Base-by-base conservation (phyloP, 2,888 invertebrate genomes). In the Bombyx huttoni region DNA sequence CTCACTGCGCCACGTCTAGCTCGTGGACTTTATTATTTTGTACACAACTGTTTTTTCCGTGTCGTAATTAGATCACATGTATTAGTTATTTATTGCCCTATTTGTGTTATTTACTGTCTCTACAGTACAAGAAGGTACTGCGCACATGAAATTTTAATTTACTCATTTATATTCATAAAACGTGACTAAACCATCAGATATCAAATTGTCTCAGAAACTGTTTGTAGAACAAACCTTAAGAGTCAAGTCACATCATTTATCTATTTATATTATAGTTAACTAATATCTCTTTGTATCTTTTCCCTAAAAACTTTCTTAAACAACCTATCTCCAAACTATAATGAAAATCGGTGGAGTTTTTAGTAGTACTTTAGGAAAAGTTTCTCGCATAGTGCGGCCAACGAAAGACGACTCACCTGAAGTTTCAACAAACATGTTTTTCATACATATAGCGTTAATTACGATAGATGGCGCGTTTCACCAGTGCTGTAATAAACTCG, bases 1-100 rank as follows among this genome's bases (percentile, higher is more conserved):
- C 61, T 60, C 58, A 56, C 76, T 76, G 68, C 81, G 78, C 73
- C 75, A 75, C 59, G 53, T 52, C 51, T 50, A 51, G 63, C 86
- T 75, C 84, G 85, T 85, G 86, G 81, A 74, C 65, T 83, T 65
- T 58, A 77, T 82, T 73, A 81, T 67, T 64, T 67, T 62, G 57
- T 58, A 40, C 7, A 56, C 60, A 61, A 53, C 54, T 62, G 56
- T 64, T 63, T 63, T 24, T 24, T 24, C 58, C 58, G 60, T 62
- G 59, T 55, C 60, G 61, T 76, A 80, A 78, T 76, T 74, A 73
- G 70, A 73, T 62, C 71, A 75, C 65, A 59, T 63, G 63, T 58
- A 53, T 57, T 55, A 57, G 54, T 61, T 62, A 68, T 68, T 62
- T 59, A 66, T 67, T 55, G 54, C 51, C 50, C 53, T 62, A 63